Percentiles rank a stretch among this genome's conserved stretches.
These are phyloP conservation scores for Leptothorax acervorum DNA, from an alignment of 2,888 invertebrate genomes.

Conservation along the genomic window DNA sequence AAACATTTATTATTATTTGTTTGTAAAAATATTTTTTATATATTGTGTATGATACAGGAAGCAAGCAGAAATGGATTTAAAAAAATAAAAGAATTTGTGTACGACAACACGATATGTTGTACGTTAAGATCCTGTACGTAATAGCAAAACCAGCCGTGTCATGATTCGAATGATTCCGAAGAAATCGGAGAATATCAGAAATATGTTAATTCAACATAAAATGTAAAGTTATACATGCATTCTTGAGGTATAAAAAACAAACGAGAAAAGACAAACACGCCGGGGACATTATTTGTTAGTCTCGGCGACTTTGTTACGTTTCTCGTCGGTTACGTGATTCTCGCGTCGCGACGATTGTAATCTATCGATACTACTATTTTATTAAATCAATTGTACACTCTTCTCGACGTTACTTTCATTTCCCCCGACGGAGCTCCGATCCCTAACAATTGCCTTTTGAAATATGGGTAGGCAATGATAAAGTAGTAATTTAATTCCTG, in stretches of 20 bases:
- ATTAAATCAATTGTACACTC: no score
- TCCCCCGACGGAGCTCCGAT: no score
- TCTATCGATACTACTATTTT: no score
- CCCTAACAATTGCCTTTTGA: no score
- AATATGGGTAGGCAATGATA: no score
- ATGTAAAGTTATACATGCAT: not conserved
- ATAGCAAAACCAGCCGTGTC: not conserved
- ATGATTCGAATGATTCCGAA: not conserved
- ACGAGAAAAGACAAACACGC: not conserved
- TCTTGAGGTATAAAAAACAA: not conserved
- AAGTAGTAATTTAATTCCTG: no score
- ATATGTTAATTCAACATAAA: conserved; percentile 10
- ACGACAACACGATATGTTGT: not conserved
- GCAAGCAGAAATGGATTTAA: not conserved
- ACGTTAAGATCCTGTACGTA: not conserved
- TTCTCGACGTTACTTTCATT: no score
- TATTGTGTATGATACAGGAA: not conserved
- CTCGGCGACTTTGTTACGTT: not conserved
- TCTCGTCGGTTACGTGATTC: not conserved
- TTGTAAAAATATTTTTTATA: not conserved
- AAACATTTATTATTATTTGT: not conserved
- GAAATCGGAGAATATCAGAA: not conserved
- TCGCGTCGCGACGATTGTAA: no score
- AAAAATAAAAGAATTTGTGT: not conserved
- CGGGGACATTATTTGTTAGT: not conserved